These are phyloP conservation scores for Pristionchus japonicus DNA, from an alignment of 2,888 invertebrate species.

Conservation along the genomic window DNA sequence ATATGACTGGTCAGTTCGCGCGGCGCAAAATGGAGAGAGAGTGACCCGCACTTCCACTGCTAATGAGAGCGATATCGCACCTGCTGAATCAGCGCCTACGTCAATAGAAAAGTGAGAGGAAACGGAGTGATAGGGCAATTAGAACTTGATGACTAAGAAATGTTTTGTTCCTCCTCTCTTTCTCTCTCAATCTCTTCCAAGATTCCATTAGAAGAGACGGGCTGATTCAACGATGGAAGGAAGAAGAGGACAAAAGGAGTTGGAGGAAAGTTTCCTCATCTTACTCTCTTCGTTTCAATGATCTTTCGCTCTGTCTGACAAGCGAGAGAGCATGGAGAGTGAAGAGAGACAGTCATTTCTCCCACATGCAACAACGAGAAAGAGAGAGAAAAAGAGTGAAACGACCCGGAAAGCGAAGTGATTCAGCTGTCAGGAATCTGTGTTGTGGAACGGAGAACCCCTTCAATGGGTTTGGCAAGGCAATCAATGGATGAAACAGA, in stretches of 20 bases:
- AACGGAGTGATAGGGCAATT: neutral
- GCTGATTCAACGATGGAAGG: neutral
- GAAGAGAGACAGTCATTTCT: neutral
- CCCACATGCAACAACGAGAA: neutral
- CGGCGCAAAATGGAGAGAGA: too few relatives aligned
- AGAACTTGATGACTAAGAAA: neutral
- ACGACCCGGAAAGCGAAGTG: neutral
- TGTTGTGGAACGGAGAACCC: neutral
- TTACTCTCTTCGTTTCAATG: neutral
- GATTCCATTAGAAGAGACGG: neutral
- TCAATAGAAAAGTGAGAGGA: neutral
- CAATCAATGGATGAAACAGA: neutral
- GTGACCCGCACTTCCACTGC: too few relatives aligned
- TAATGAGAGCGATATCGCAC: too few relatives aligned
- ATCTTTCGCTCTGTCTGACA: neutral
- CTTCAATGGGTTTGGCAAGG: neutral
- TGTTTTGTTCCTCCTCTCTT: neutral
- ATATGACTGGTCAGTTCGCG: too few relatives aligned
- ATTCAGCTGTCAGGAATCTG: neutral
- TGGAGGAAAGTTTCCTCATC: neutral
- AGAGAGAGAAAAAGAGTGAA: neutral
- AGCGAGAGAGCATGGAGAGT: neutral
- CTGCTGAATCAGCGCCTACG: neutral
- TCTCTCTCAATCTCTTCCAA: neutral
- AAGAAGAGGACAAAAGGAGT: conserved; percentile 26